Conservation (phyloP, 2,888 invertebrate genomes). For the Stenurella melanura region DNA sequence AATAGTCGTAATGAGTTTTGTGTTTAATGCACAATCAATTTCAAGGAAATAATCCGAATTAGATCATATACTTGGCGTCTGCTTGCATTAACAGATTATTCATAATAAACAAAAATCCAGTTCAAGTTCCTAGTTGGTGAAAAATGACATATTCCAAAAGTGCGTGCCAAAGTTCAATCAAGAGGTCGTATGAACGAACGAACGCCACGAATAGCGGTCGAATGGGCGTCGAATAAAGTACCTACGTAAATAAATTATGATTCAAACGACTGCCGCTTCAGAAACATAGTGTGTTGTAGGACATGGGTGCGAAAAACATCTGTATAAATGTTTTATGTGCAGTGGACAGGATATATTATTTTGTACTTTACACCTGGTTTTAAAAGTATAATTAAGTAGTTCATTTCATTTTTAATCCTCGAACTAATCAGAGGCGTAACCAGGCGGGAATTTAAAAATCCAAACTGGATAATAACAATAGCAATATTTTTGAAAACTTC, state of each 20-base stretch:
- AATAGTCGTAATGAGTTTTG: too few species aligned
- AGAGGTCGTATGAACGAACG: slow-evolving; percentile 46
- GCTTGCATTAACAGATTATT: not conserved
- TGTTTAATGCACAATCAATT: too few species aligned
- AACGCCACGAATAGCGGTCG: slow-evolving; percentile 36
- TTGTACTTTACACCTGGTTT: slow-evolving; percentile 55
- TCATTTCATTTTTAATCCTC: slow-evolving; percentile 26
- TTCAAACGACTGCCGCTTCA: slow-evolving; percentile 50
- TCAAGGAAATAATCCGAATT: too few species aligned
- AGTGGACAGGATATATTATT: slow-evolving; percentile 49
- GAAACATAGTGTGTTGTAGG: slow-evolving; percentile 36
- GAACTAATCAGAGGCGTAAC: slow-evolving; percentile 4
- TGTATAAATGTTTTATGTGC: slow-evolving; percentile 54
- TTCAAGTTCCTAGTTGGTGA: slow-evolving; percentile 37
- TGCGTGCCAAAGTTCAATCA: slow-evolving; percentile 56
- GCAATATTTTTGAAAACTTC: too few species aligned
- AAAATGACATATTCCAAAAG: slow-evolving; percentile 51
- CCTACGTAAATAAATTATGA: slow-evolving; percentile 48
- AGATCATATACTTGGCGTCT: not conserved
- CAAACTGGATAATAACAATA: too few species aligned
- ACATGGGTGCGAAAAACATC: slow-evolving; percentile 54
- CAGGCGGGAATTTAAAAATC: not conserved
- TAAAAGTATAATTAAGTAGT: slow-evolving; percentile 44
- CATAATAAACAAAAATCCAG: slow-evolving; percentile 32
- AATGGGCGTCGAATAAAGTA: slow-evolving; percentile 49